phyloP scores from a whole-genome alignment of 2,888 invertebrate species.

The Petrophora chlorosata region DNA sequence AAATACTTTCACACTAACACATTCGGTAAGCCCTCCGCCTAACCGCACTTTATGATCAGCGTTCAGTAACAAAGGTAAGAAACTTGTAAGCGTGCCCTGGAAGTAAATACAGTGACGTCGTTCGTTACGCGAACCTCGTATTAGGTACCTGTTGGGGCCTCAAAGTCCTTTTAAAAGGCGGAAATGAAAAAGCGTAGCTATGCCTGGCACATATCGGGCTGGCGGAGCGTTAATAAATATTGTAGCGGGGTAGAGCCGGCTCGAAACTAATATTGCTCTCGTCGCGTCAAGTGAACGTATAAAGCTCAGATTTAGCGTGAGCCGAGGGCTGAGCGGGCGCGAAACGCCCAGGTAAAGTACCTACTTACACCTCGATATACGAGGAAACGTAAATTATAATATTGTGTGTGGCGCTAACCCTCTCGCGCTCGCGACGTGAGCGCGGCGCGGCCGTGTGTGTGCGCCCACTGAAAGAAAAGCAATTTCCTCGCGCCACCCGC shows the following conservation, averaged over 20 bases:
- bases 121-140: constrained; percentile 31
- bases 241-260: constrained; percentile 77
- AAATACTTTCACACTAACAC: constrained; percentile 28
- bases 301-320: constrained; percentile 83
- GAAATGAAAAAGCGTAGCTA: constrained; percentile 52
- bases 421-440: constrained; percentile 67
- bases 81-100: constrained; percentile 30
- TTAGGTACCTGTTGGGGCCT: constrained; percentile 40
- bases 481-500: constrained; percentile 69
- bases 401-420: constrained; percentile 82
- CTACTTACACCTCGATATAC: constrained; percentile 82
- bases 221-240: constrained; percentile 79
- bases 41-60: constrained; percentile 33
- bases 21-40: constrained; percentile 23
- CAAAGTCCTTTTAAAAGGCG: constrained; percentile 53
- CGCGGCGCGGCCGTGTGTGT: constrained; percentile 74
- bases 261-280: constrained; percentile 82
- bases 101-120: constrained; percentile 36
- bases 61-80: constrained; percentile 28
- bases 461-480: constrained; percentile 84
- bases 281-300: constrained; percentile 83
- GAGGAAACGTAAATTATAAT: constrained; percentile 84
- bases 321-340: constrained; percentile 79
- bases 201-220: constrained; percentile 43
- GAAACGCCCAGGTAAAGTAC: constrained; percentile 81